Percentiles rank a stretch among this genome's conserved stretches.
Conservation (phyloP, 2,797 vertebrate species). For the Bovichtus variegatus region DNA sequence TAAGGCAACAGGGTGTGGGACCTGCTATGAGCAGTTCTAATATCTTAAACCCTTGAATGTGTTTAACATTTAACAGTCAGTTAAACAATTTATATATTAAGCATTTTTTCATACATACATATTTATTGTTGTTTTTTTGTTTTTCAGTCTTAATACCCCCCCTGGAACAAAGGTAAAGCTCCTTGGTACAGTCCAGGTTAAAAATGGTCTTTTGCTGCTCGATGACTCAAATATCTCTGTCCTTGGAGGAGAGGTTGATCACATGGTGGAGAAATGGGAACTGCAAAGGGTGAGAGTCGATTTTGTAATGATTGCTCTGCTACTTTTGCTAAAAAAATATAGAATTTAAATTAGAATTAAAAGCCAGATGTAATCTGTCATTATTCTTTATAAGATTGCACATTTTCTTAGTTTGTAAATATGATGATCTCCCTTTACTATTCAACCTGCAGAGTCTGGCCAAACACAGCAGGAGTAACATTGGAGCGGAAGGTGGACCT, state of each 20-base stretch:
- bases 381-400: background rate
- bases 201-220: conserved; percentile 94
- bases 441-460: conserved; percentile 91
- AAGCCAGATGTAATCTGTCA: background rate
- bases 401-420: conserved; percentile 15
- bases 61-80: conserved; percentile 3
- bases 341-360: conserved; percentile 23
- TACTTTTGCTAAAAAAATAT: conserved; percentile 9
- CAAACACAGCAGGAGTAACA: conserved; percentile 95
- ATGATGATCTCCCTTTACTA: conserved; percentile 21
- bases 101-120: background rate
- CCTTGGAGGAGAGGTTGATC: conserved; percentile 97
- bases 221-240: conserved; percentile 93
- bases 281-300: conserved; percentile 93
- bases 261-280: conserved; percentile 99
- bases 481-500: conserved; percentile 96
- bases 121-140: background rate
- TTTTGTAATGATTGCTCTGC: conserved; percentile 18
- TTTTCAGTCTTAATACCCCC: conserved; percentile 92
- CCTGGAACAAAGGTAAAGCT: conserved; percentile 98
- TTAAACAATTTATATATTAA: background rate
- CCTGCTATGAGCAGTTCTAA: conserved; percentile 27
- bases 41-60: conserved; percentile 30
- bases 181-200: conserved; percentile 90
- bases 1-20: conserved; percentile 36